Evolutionary conservation across 1,140 invertebrate genomes (phyloP), one percentile per base, ranked within the genome.

Genomic region (Diorhabda elongata): DNA sequence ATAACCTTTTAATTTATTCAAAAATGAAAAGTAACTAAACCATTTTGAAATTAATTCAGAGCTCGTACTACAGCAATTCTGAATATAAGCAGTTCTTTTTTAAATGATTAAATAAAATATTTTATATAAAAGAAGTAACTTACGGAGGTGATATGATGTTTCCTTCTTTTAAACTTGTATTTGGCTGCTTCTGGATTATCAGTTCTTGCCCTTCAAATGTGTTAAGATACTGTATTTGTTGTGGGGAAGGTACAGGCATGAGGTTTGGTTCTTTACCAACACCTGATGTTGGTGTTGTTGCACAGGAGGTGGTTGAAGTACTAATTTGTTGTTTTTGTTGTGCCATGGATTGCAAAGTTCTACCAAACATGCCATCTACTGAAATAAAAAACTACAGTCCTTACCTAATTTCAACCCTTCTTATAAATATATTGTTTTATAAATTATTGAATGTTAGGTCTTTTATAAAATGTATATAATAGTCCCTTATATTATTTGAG

Each of bases 191-290:
- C 80, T 97, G 95, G 83, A 97, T 98, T 65, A 95, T 97, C 71
- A 97, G 83, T 85, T 98, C 96, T 86, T 98, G 95, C 60, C 95
- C 95, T 85, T 97, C 95, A 83, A 97, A 97, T 69, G 94, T 91
- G 85, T 95, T 96, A 69, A 97, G 87, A 85, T 97, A 97, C 75
- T 95, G 94, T 80, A 97, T 96, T 86, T 96, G 94, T 83, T 97
- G 95, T 44, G 96, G 95, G 66, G 95, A 97, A 69, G 95, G 96
- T 72, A 97, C 95, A 58, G 95, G 95, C 93, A 97, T 97, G 71
- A 98, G 84, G 83, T 95, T 96, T 43, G 93, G 91, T 82, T 95
- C 93, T 82, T 94, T 80, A 6, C 71, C 71, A 68, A 69, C 69
- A 9, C 83, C 81, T 4, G 82, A 74, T 7, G 81, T 82, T 44